Evolutionary conservation across 2,888 invertebrate species (phyloP), one percentile per base, ranked within the genome.

Genomic region (Tinea trinotella): DNA sequence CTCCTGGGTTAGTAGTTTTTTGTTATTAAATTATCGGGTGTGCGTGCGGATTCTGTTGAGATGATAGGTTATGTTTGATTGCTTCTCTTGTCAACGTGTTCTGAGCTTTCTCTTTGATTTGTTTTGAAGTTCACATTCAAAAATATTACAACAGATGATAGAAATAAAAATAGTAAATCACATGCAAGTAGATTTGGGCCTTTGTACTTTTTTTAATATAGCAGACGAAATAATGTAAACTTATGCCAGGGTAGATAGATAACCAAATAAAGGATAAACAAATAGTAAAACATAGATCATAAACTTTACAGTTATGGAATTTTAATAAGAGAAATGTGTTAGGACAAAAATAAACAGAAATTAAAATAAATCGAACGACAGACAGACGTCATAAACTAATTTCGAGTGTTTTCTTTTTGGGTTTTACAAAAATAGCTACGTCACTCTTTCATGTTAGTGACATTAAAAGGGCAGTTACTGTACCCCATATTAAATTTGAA

Each of bases 361-460:
- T 83, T 80, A 82, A 85, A 83, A 84, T 83, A 83, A 84, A 84
- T 85, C 84, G 84, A 85, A 84, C 81, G 80, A 79, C 81, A 79
- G 82, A 77, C 84, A 83, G 79, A 76, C 82, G 84, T 84, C 84
- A 85, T 85, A 85, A 84, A 85, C 82, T 82, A 83, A 84, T 84
- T 85, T 84, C 82, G 82, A 83, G 71, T 78, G 82, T 82, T 81
- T 82, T 83, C 82, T 75, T 84, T 83, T 84, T 83, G 79, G 76
- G 75, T 67, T 66, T 67, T 66, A 76, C 81, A 74, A 81, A 84
- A 83, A 85, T 84, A 85, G 82, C 76, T 67, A 67, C 79, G 74
- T 80, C 81, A 81, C 75, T 82, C 84, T 84, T 85, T 84, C 84
- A 85, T 81, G 82, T 84, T 71, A 78, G 76, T 82, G 83, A 82